Percentiles rank a stretch among this genome's conserved stretches.
Evolutionary conservation across 2,888 invertebrate species (phyloP).

Genomic region (Scaptomyza tumidula): DNA sequence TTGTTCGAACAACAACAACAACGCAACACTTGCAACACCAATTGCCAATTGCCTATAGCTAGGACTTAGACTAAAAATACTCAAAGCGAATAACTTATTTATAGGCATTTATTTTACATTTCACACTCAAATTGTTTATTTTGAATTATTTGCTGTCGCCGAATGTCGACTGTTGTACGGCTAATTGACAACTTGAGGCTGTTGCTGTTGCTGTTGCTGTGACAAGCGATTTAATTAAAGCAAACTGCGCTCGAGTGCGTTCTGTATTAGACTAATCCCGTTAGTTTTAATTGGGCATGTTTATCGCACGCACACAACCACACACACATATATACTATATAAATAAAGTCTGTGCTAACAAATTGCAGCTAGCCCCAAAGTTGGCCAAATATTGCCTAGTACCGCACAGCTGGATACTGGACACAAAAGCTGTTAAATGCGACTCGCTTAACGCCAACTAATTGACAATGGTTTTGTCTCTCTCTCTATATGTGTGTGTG

Average conservation of each 20-base stretch:
- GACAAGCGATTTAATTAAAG: conserved; percentile 70
- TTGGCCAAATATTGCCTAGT: conserved; percentile 25
- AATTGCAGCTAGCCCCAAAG: conserved; percentile 41
- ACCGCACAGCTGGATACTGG: conserved; percentile 57
- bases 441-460: conserved; percentile 65
- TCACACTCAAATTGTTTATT: conserved; percentile 37
- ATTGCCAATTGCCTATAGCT: conserved; percentile 26
- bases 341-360: conserved; percentile 18
- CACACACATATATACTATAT: conserved; percentile 8
- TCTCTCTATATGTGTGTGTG: conserved; percentile 9
- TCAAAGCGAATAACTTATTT: conserved; percentile 40
- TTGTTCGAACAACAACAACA: conserved; percentile 20
- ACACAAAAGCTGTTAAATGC: conserved; percentile 54
- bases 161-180: not conserved
- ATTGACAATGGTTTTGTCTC: conserved; percentile 59
- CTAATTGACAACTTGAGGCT: conserved; percentile 70
- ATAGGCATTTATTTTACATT: conserved; percentile 52
- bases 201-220: conserved; percentile 31
- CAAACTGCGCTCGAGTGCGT: conserved; percentile 71
- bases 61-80: conserved; percentile 44
- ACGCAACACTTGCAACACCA: conserved; percentile 48
- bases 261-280: conserved; percentile 62
- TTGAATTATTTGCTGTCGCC: not conserved
- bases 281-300: conserved; percentile 75
- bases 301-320: conserved; percentile 57